phyloP scores from a whole-genome alignment of 1,140 invertebrate species.

The Bombus terrestris region DNA sequence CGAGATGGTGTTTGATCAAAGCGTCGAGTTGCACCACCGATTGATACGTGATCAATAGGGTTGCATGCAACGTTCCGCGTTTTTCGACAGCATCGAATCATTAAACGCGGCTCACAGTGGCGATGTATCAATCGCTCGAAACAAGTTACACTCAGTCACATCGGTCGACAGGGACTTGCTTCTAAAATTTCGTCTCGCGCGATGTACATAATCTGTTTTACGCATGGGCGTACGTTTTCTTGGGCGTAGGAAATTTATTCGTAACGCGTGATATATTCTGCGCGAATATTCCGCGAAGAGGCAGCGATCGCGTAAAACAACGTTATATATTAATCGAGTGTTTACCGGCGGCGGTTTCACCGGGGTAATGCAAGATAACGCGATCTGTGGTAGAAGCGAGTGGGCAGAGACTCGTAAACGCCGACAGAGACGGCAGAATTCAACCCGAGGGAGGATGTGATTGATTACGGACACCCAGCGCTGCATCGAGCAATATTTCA shows the following conservation, averaged over 20 bases:
- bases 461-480: constrained; percentile 24
- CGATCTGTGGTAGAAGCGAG: constrained; percentile 34
- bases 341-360: constrained; percentile 40
- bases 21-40: neutral
- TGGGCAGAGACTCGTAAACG: constrained; percentile 37
- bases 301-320: neutral
- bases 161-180: neutral
- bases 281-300: neutral
- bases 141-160: no score
- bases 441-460: constrained; percentile 11
- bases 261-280: constrained; percentile 8
- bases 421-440: neutral
- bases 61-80: neutral
- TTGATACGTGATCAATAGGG: neutral
- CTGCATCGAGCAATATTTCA: constrained; percentile 21
- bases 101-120: no score
- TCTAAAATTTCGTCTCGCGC: neutral
- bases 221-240: neutral
- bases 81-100: neutral
- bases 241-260: neutral
- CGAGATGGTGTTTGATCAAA: neutral
- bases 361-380: neutral
- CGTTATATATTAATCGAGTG: constrained; percentile 41
- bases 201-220: neutral
- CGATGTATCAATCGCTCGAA: no score